Evolutionary conservation across 1,140 invertebrate genomes (phyloP), one percentile per base, ranked within the genome.

Genomic region (Zaprionus capensis): DNA sequence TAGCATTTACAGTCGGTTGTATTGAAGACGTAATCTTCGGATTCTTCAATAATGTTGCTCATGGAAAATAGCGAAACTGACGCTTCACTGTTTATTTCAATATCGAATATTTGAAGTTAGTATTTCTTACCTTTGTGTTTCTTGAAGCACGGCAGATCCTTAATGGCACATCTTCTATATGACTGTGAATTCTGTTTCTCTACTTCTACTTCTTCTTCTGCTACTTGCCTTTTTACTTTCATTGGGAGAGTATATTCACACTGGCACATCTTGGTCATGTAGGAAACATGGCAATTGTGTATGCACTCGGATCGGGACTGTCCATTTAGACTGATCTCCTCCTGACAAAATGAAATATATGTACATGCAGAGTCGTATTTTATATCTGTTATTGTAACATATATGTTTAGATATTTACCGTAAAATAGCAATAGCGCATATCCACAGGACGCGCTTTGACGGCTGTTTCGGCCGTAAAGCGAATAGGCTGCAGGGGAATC

Each of bases 11-110:
- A 91, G 31, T 91, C 61, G 17, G 71, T 57, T 20, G 83, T 91
- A 12, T 67, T 71, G 5, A 91, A 91, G 4, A 68, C 5, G 24
- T 71, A 57, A 5, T 86, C 75, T 2, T 26, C 24, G 6, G 86
- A 82, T 71, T 91, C 80, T 28, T 91, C 86, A 17, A 91, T 91
- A 2, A 91, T 82, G 77, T 90, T 91, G 82, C 85, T 76, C 82
- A 91, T 87, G 20, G 80, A 82, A 26, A 82, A 87, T 0, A 82
- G 11, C 0, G 71, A 82, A 11, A 82, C 83, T 85, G 0, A 2
- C 1, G 12, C 11, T 12, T 38, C 17, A 36, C 11, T 2, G 9
- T 31, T n/a, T n/a, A 9, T 17, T 17, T 17, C 9, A 26, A 57
- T 11, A 34, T 57, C 14, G 4, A 34, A 34, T 26, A n/a, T 7